Evolutionary conservation across 2,113 vertebrate genomes (phyloP).

Genomic region (Ptychochromis oligacanthus): DNA sequence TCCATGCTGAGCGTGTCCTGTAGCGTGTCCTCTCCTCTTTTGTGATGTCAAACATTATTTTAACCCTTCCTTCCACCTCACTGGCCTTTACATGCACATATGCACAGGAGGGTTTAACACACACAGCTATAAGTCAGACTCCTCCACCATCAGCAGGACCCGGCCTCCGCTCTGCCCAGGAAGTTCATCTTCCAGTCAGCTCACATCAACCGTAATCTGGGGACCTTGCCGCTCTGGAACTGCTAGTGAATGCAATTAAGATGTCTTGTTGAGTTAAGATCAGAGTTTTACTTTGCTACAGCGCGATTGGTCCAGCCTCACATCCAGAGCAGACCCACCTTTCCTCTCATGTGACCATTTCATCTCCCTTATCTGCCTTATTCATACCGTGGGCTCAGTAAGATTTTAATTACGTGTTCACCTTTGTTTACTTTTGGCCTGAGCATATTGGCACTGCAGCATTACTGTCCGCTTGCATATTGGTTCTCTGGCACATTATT

Average conservation of each 20-base stretch:
- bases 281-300: conserved; percentile 50
- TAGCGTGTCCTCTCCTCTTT: not conserved
- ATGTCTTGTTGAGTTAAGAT: conserved; percentile 73
- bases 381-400: conserved; percentile 37
- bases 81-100: conserved; percentile 21
- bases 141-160: not conserved
- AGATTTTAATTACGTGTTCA: conserved; percentile 49
- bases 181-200: conserved; percentile 78
- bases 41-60: conserved; percentile 46
- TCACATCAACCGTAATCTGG: conserved; percentile 73
- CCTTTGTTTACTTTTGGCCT: conserved; percentile 47
- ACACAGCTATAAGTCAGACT: not conserved
- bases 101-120: not conserved
- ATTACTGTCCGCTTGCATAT: conserved; percentile 28
- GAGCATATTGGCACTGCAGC: conserved; percentile 29
- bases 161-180: conserved; percentile 43
- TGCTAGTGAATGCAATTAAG: conserved; percentile 72
- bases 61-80: conserved; percentile 38
- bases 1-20: conserved; percentile 4
- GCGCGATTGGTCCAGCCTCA: conserved; percentile 18
- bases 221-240: conserved; percentile 50
- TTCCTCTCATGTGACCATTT: conserved; percentile 23
- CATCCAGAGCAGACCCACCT: conserved; percentile 5
- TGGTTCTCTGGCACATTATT: conserved; percentile 20
- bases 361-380: conserved; percentile 42